A percentile compares a stretch with the other conserved stretches of the same genome.
Evolutionary conservation across 1,140 invertebrate species (phyloP).

Genomic region (Oedothorax gibbosus): DNA sequence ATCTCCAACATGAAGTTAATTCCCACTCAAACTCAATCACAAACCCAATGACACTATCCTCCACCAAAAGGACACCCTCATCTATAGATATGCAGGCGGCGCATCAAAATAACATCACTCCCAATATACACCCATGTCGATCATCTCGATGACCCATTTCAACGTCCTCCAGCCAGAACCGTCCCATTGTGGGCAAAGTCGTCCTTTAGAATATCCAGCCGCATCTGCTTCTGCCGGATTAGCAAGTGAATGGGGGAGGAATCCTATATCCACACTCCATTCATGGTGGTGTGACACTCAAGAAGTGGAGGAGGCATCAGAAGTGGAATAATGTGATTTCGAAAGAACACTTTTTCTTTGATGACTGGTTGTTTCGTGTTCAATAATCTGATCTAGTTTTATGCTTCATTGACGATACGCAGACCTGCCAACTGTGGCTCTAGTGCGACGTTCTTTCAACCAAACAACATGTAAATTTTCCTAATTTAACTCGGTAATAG

Average conservation of each 20-base stretch:
- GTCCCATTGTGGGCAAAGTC: conserved; percentile 5
- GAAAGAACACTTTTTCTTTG: too few relatives aligned
- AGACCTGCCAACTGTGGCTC: too few relatives aligned
- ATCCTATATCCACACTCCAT: conserved; percentile 8
- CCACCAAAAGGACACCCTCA: not conserved
- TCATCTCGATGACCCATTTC: not conserved
- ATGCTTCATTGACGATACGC: too few relatives aligned
- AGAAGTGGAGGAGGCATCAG: not conserved
- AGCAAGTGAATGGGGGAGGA: conserved; percentile 40
- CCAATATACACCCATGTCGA: not conserved
- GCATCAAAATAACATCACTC: conserved; percentile 23
- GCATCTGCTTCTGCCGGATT: conserved; percentile 23
- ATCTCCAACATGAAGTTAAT: too few relatives aligned
- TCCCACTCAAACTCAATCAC: not conserved
- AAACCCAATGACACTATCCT: not conserved
- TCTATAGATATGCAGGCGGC: not conserved
- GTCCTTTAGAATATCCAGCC: not conserved
- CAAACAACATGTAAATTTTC: too few relatives aligned
- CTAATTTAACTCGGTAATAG: too few relatives aligned
- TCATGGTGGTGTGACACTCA: conserved; percentile 38
- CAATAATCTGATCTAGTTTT: too few relatives aligned
- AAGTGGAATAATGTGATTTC: too few relatives aligned
- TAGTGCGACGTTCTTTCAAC: too few relatives aligned
- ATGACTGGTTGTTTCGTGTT: too few relatives aligned
- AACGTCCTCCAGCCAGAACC: conserved; percentile 16